These are phyloP conservation scores for Coregonus clupeaformis DNA, from an alignment of 2,113 vertebrate species.

Conservation along the genomic window DNA sequence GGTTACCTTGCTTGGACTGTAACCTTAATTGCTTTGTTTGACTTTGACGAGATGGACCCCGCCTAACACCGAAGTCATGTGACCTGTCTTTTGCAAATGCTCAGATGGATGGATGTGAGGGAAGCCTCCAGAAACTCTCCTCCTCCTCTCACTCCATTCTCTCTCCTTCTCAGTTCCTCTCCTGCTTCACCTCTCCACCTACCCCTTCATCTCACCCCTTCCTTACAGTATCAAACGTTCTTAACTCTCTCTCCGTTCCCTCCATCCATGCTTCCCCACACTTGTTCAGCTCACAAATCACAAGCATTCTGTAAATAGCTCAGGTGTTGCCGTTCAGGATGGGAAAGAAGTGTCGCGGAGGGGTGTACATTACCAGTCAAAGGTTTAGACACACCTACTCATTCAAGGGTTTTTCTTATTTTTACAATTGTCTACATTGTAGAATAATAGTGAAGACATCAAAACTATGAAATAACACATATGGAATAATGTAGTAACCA, in stretches of 20 bases:
- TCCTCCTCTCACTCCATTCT: not conserved
- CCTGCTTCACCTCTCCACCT: not conserved
- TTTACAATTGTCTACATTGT: too few species aligned
- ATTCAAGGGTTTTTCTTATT: too few species aligned
- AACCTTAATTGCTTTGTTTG: slow-evolving; percentile 55
- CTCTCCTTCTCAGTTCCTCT: not conserved
- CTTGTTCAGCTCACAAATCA: slow-evolving; percentile 23
- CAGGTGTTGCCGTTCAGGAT: slow-evolving; percentile 27
- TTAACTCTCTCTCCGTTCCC: not conserved
- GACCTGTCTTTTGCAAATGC: not conserved
- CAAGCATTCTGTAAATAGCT: slow-evolving; percentile 46
- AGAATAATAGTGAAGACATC: too few species aligned
- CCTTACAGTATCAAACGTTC: not conserved
- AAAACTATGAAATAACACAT: too few species aligned
- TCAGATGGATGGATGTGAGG: not conserved
- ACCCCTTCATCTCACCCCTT: not conserved
- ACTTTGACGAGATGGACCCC: slow-evolving; percentile 34
- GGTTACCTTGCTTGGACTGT: too few species aligned
- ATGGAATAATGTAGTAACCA: too few species aligned
- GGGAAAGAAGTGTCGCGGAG: not conserved
- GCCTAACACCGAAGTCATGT: not conserved
- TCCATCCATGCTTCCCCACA: slow-evolving; percentile 27
- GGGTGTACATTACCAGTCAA: too few species aligned
- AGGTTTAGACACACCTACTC: too few species aligned
- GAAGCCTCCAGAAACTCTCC: slow-evolving; percentile 11